These are phyloP conservation scores for Glossophaga mutica DNA, from an alignment of 2,797 vertebrate genomes.

Conservation along the genomic window DNA sequence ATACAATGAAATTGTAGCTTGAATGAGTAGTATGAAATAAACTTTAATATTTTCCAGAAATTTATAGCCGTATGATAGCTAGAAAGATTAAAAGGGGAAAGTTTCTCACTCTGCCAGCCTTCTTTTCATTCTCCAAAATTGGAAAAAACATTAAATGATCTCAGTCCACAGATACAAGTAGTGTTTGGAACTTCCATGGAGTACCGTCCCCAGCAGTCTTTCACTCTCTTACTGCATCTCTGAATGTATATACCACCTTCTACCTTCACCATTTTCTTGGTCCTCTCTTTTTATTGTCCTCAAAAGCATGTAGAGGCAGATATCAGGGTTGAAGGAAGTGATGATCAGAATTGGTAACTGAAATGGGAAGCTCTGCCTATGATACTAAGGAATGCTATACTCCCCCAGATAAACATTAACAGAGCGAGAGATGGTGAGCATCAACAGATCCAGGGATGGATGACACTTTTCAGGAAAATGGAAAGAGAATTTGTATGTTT, in stretches of 20 bases:
- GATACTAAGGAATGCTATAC: constrained; percentile 4
- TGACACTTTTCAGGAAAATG: constrained; percentile 43
- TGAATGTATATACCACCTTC: background rate
- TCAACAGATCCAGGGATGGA: constrained; percentile 8
- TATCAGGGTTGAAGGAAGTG: background rate
- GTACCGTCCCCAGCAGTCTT: background rate
- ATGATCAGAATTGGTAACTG: background rate
- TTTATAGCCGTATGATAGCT: background rate
- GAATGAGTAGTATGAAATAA: background rate
- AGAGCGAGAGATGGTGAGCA: background rate
- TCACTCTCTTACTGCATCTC: background rate
- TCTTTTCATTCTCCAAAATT: background rate
- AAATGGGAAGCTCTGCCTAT: background rate
- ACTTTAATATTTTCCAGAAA: background rate
- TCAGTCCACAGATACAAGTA: background rate
- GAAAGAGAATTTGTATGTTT: constrained; percentile 21
- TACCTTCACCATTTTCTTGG: background rate
- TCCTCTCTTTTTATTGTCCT: background rate
- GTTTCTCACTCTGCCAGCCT: background rate
- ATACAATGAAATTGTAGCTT: background rate
- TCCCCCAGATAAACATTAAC: constrained; percentile 30
- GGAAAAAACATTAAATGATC: background rate
- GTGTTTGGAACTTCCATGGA: background rate
- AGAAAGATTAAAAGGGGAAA: background rate
- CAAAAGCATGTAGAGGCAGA: background rate